Evolutionary conservation across 2,888 invertebrate species (phyloP), one percentile per base, ranked within the genome.

Genomic region (Dryococelus australis): DNA sequence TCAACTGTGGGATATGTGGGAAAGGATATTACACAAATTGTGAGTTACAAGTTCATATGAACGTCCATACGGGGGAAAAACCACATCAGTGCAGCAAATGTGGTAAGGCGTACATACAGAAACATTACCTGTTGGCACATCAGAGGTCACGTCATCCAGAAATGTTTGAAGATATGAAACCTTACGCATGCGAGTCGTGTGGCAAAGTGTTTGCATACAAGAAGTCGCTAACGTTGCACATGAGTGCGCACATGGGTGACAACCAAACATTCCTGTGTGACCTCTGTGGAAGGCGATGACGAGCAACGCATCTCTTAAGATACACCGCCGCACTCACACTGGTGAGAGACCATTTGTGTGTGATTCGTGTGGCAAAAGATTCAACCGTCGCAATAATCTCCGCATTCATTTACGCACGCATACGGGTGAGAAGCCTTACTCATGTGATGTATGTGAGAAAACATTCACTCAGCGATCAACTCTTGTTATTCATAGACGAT

Each of bases 381-480:
- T 87, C 85, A 85, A 84, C 78, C 84, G 85, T 47, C 43, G 79
- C 10, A 87, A 35, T 20, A 87, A 85, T 47, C 43, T 87, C 16
- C 84, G 85, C 43, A 79, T 87, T 9, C 87, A 87, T 85, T 28
- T 53, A 78, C 85, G 87, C 20, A 81, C 81, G 12, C 81, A 81
- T 26, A 81, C 81, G 28, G 85, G 87, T 16, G 87, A 87, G 85
- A 89, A 89, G 51, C 86, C 85, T 1, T 88, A 89, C 84, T 27
- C 79, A 12, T 90, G 90, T 78, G 43, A 86, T 28, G 88, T 89
- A 35, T 90, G 90, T 78, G 88, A 88, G 3, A 89, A 88, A 86
- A 87, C 87, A 13, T 90, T 89, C 65, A 89, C 87, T 0, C 88
- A 88, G 81, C 85, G 87, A 6, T 85, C 87, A 13, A 83, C 88